A percentile compares a stretch with the other conserved stretches of the same genome.
These are phyloP conservation scores for Capromys pilorides DNA, from an alignment of 2,797 vertebrate species.

Conservation along the genomic window DNA sequence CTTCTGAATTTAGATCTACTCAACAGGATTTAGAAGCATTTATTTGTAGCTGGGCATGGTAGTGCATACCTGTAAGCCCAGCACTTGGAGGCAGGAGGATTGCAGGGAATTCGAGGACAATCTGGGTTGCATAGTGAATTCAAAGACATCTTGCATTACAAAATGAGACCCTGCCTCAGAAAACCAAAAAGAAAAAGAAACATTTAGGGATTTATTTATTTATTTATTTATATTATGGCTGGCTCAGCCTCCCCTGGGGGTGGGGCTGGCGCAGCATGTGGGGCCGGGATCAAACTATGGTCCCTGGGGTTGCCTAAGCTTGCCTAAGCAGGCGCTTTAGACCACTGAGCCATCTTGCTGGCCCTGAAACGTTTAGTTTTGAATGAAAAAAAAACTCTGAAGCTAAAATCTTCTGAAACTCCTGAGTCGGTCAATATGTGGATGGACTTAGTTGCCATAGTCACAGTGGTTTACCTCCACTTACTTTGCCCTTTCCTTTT, in stretches of 20 bases:
- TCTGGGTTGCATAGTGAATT: neutral
- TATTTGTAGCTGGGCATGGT: neutral
- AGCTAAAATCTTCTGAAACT: constrained; percentile 84
- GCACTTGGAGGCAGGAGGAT: neutral
- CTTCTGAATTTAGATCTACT: neutral
- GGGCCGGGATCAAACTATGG: too few species aligned
- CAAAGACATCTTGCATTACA: neutral
- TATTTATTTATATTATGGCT: too few species aligned
- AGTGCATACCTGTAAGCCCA: neutral
- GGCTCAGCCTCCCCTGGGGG: too few species aligned
- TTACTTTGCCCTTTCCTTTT: neutral
- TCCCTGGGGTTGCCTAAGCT: too few species aligned
- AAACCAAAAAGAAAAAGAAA: neutral
- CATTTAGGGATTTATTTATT: too few species aligned
- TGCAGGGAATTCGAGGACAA: neutral
- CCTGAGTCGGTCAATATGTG: constrained; percentile 84
- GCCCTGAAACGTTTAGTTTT: neutral
- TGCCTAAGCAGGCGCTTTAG: too few species aligned
- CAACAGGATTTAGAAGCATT: constrained; percentile 33
- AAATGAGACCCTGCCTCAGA: neutral
- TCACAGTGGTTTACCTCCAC: constrained; percentile 66
- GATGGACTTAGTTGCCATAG: constrained; percentile 87
- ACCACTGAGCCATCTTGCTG: too few species aligned
- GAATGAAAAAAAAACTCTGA: constrained; percentile 51
- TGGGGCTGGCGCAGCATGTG: too few species aligned